Evolutionary conservation across 2,888 invertebrate species (phyloP).

Genomic region (Eupeodes luniger): DNA sequence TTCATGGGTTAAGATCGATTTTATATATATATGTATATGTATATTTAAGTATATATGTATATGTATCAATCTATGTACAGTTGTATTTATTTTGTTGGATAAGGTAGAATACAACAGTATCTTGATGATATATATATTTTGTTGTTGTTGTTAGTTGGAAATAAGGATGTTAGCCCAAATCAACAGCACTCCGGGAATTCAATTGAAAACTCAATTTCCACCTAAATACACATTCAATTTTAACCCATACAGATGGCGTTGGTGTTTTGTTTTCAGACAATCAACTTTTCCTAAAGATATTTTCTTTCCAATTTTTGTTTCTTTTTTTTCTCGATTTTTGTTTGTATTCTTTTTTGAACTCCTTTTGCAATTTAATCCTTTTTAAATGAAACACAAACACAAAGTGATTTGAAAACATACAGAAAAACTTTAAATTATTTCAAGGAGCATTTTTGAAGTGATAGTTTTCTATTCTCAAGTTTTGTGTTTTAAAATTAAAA

Average conservation of each 20-base stretch:
- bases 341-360: neutral
- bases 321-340: neutral
- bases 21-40: neutral
- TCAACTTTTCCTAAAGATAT: constrained; percentile 56
- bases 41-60: neutral
- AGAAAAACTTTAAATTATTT: neutral
- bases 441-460: neutral
- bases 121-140: constrained; percentile 15
- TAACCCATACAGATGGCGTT: constrained; percentile 62
- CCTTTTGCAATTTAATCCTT: constrained; percentile 40
- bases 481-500: too few relatives aligned
- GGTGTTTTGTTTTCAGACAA: constrained; percentile 64
- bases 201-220: constrained; percentile 75
- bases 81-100: constrained; percentile 15
- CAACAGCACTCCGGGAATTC: constrained; percentile 69
- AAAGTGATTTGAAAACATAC: constrained; percentile 23
- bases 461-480: neutral
- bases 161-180: constrained; percentile 69
- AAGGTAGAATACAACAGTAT: neutral
- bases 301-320: constrained; percentile 65
- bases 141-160: neutral
- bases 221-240: constrained; percentile 71
- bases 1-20: neutral
- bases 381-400: constrained; percentile 15
- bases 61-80: neutral